These are phyloP conservation scores for Erynnis tages DNA, from an alignment of 2,888 invertebrate genomes.

Conservation along the genomic window DNA sequence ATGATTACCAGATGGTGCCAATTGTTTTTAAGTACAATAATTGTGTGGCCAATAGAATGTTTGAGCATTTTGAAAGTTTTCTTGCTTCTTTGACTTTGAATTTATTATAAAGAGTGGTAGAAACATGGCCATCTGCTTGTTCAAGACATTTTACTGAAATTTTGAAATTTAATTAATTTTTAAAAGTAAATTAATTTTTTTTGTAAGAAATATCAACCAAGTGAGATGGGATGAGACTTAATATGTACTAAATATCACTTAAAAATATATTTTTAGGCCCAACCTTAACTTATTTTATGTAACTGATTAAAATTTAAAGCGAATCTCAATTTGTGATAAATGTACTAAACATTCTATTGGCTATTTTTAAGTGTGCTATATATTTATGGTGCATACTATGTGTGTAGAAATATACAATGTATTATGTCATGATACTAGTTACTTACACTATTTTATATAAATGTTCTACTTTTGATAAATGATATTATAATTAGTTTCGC, in stretches of 20 bases:
- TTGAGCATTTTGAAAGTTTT: not conserved
- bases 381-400: constrained; percentile 23
- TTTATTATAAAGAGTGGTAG: too few species aligned
- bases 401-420: constrained; percentile 26
- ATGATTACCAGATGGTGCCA: constrained; percentile 69
- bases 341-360: not conserved
- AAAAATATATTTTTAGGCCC: too few species aligned
- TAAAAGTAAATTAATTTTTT: not conserved
- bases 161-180: not conserved
- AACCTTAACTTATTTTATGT: too few species aligned
- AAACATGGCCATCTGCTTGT: too few species aligned
- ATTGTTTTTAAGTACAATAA: constrained; percentile 47
- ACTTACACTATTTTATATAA: constrained; percentile 32
- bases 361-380: not conserved
- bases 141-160: not conserved
- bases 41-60: constrained; percentile 21
- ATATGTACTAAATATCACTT: too few species aligned
- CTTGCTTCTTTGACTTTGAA: not conserved
- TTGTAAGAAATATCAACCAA: too few species aligned
- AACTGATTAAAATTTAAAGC: too few species aligned
- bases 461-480: constrained; percentile 21
- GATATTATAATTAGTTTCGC: constrained; percentile 25
- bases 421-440: constrained; percentile 29
- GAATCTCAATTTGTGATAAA: too few species aligned
- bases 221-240: too few species aligned